Base-by-base conservation (phyloP, 2,113 vertebrate genomes). In the Caretta caretta region DNA sequence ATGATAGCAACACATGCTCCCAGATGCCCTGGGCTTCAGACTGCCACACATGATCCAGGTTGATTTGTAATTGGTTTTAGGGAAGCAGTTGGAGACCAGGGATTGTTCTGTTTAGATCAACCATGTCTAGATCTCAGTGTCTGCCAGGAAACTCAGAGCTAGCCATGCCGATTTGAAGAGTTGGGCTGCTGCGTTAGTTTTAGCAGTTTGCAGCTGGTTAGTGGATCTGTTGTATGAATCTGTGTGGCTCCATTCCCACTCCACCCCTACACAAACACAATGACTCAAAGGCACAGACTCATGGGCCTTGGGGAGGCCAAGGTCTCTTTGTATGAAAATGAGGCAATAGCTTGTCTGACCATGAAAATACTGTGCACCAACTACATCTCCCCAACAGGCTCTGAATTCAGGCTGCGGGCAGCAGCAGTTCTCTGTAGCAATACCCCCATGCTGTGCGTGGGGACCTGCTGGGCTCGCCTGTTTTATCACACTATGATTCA, bases 211-310 rank as follows among this genome's bases (percentile, higher is more conserved):
- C 78, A 86, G 51, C 59, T 80, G 75, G 84, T 84, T 84, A 89
- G 54, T 35, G 49, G 82, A 83, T 79, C 31, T 89, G 31, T 31
- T 79, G 48, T 19, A 49, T 29, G 80, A n/a, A 84, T 80, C 80
- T 48, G 48, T 22, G 42, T 78, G 83, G 79, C 80, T 72, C 27
- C 6, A 38, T 87, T 87, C 88, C 80, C 80, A 80, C 48, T 82
- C 56, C 57, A 10, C 12, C 14, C 76, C 42, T 57, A 29, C 50
- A 38, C 62, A 53, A 53, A 78, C 50, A 50, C 78, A 78, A 75
- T 97, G 97, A 96, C 72, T 98, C 97, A 98, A 86, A 93, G 84
- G 48, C 42, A 78, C 50, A n/a, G 27, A 54, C 89, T 83, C 11
- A 62, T 83, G 83, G 92, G 69, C 92, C 92, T 72, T 54, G 84